A percentile compares a stretch with the other conserved stretches of the same genome.
Conservation (phyloP, 2,888 invertebrate species). For the Syrista parreyssii region DNA sequence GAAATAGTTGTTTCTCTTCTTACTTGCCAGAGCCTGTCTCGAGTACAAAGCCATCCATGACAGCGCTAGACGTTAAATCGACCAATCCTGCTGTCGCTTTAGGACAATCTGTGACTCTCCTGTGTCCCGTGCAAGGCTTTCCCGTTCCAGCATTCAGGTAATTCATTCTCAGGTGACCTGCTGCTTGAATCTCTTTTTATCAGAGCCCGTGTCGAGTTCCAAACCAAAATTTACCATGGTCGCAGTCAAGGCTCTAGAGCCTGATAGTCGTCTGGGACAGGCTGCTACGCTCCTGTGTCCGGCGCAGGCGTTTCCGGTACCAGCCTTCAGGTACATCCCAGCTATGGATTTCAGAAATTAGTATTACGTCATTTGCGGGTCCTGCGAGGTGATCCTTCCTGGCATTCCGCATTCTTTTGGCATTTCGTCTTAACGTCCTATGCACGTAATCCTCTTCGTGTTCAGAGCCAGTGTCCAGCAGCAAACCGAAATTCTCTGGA, state of each 20-base stretch:
- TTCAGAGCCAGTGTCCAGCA: slow-evolving; percentile 79
- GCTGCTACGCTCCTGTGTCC: slow-evolving; percentile 73
- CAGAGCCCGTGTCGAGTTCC: slow-evolving; percentile 50
- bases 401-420: not conserved
- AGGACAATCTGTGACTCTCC: slow-evolving; percentile 65
- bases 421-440: not conserved
- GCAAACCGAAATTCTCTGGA: slow-evolving; percentile 72
- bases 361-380: too few species aligned
- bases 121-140: slow-evolving; percentile 82
- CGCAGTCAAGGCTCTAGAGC: slow-evolving; percentile 24
- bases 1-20: slow-evolving; percentile 3
- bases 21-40: slow-evolving; percentile 68
- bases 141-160: slow-evolving; percentile 82
- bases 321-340: slow-evolving; percentile 66
- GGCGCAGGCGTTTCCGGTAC: slow-evolving; percentile 74
- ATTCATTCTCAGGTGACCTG: slow-evolving; percentile 30
- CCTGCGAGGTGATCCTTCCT: not conserved
- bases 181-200: slow-evolving; percentile 6
- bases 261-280: slow-evolving; percentile 14
- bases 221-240: slow-evolving; percentile 43
- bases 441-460: slow-evolving; percentile 9
- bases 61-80: slow-evolving; percentile 65
- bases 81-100: slow-evolving; percentile 45
- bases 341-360: not conserved
- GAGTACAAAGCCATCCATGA: slow-evolving; percentile 69